Conservation (phyloP, 2,797 vertebrate species). For the Sorex maritimensis region DNA sequence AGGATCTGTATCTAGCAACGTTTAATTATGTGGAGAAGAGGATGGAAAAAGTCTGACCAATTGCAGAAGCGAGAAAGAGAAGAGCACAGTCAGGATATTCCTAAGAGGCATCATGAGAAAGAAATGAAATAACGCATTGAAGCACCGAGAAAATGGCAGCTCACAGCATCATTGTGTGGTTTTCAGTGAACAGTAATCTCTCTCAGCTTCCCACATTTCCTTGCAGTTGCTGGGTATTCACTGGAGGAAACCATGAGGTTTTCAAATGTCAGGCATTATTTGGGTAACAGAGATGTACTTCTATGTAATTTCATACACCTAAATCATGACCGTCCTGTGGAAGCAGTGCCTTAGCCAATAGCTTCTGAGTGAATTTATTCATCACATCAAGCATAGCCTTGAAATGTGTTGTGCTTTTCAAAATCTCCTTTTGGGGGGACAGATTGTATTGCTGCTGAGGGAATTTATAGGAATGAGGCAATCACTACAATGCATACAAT, state of each 20-base stretch:
- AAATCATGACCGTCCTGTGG: slow-evolving; percentile 73
- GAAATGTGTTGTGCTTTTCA: slow-evolving; percentile 81
- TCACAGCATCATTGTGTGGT: not conserved
- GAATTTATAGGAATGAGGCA: slow-evolving; percentile 82
- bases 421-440: slow-evolving; percentile 82
- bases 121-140: slow-evolving; percentile 12
- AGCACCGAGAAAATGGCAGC: slow-evolving; percentile 31
- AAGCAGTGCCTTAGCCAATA: slow-evolving; percentile 80
- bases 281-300: slow-evolving; percentile 60
- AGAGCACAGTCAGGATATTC: slow-evolving; percentile 24
- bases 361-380: slow-evolving; percentile 83
- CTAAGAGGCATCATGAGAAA: not conserved
- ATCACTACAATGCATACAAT: slow-evolving; percentile 84
- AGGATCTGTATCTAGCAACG: not conserved
- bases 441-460: slow-evolving; percentile 84
- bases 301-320: slow-evolving; percentile 58
- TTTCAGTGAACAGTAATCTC: slow-evolving; percentile 9
- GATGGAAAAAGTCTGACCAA: not conserved
- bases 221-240: slow-evolving; percentile 40
- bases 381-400: slow-evolving; percentile 75
- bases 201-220: not conserved
- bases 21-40: slow-evolving; percentile 54
- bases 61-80: slow-evolving; percentile 26
- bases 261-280: slow-evolving; percentile 67
- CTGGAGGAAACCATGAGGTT: slow-evolving; percentile 42